Percentiles rank a stretch among this genome's conserved stretches.
Evolutionary conservation across 1,140 invertebrate species (phyloP).

Genomic region (Gryllus bimaculatus): DNA sequence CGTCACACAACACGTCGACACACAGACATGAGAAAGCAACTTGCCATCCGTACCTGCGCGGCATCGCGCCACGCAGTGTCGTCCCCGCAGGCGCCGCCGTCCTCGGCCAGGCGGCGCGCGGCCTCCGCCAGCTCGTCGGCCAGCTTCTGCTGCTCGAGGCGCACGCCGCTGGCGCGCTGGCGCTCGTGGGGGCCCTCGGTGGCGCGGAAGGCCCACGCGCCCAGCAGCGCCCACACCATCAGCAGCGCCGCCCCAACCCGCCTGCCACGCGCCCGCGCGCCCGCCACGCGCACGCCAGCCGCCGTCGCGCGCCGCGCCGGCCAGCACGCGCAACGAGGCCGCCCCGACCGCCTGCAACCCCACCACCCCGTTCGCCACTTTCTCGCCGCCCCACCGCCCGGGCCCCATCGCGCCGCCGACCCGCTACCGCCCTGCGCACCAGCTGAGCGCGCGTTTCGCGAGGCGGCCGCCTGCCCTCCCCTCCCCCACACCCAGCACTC

Average conservation of each 20-base stretch:
- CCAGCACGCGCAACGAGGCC: conserved; percentile 19
- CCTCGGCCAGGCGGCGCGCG: neutral
- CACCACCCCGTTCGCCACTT: neutral
- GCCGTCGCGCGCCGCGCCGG: conserved; percentile 21
- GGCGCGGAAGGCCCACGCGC: conserved; percentile 44
- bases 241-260: conserved; percentile 41
- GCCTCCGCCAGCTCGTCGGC: conserved; percentile 23
- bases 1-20: too few species aligned
- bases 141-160: conserved; percentile 37
- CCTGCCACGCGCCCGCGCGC: conserved; percentile 30
- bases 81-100: conserved; percentile 38
- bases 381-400: too few species aligned
- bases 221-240: conserved; percentile 43
- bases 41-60: conserved; percentile 23
- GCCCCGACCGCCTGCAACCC: neutral
- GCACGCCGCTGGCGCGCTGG: conserved; percentile 19
- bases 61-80: conserved; percentile 39
- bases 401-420: neutral
- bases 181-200: conserved; percentile 37
- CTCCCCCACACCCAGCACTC: too few species aligned
- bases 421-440: neutral
- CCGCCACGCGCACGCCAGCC: conserved; percentile 27
- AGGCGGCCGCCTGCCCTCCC: too few species aligned
- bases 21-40: too few species aligned
- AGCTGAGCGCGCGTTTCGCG: neutral